These are phyloP conservation scores for Corythornis madagascariensis DNA, from an alignment of 2,113 vertebrate genomes.

Conservation along the genomic window DNA sequence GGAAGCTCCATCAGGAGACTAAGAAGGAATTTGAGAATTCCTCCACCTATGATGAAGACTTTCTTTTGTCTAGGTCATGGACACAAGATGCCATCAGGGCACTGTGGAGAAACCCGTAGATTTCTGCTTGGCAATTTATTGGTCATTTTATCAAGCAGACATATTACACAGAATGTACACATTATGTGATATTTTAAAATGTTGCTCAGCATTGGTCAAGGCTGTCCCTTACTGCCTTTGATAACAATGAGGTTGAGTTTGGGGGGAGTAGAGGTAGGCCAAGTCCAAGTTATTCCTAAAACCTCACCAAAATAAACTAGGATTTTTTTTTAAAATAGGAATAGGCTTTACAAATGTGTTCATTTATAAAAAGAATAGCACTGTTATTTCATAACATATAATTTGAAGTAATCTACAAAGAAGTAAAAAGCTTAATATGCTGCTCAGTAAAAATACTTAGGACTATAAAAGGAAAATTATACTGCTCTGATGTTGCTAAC, in stretches of 20 bases:
- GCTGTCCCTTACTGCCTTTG: background rate
- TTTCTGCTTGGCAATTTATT: background rate
- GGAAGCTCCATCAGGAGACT: background rate
- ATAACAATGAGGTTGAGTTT: background rate
- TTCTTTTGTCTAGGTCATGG: background rate
- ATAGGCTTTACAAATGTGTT: background rate
- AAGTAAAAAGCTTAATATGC: background rate
- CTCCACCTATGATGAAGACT: background rate
- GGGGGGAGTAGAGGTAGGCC: background rate
- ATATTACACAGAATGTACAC: background rate
- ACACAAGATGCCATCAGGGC: background rate
- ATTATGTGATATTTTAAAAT: background rate
- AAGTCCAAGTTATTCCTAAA: background rate
- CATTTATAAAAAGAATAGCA: background rate
- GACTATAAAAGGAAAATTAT: conserved; percentile 1
- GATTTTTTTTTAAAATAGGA: background rate
- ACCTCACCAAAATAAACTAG: background rate
- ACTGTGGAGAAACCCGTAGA: background rate
- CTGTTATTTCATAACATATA: background rate
- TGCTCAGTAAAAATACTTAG: background rate
- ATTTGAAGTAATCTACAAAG: background rate
- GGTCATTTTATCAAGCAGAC: background rate
- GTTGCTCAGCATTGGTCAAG: background rate
- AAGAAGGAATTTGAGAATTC: background rate
- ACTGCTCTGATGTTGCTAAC: background rate